Percentiles rank a stretch among this genome's conserved stretches.
Conservation (phyloP, 2,113 vertebrate species). For the Megaleporinus macrocephalus region DNA sequence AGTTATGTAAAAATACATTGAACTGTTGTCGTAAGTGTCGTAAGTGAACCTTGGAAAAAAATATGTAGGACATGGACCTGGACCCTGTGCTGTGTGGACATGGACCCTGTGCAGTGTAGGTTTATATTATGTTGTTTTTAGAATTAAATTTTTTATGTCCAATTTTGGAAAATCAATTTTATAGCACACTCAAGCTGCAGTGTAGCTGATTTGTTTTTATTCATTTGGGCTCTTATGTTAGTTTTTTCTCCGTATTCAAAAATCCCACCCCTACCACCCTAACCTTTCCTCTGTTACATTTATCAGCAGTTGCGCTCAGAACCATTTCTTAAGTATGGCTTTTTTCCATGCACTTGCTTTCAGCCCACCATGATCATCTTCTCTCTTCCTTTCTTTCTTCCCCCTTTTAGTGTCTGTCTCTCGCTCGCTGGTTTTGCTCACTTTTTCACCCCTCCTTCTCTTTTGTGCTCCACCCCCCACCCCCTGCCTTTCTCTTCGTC, state of each 20-base stretch:
- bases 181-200: not conserved
- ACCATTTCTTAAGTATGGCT: constrained; percentile 38
- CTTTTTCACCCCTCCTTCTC: constrained; percentile 28
- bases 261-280: constrained; percentile 15
- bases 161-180: not conserved
- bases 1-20: too few relatives aligned
- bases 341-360: constrained; percentile 21
- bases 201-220: constrained; percentile 33
- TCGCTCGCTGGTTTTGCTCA: constrained; percentile 47
- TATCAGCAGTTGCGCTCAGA: constrained; percentile 49
- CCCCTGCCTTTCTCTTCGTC: constrained; percentile 27
- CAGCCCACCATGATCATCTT: constrained; percentile 38
- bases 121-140: too few relatives aligned
- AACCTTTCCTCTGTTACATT: constrained; percentile 40
- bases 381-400: not conserved
- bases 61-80: too few relatives aligned
- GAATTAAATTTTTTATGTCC: too few relatives aligned
- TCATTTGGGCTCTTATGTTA: constrained; percentile 8
- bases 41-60: too few relatives aligned
- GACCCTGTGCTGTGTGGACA: too few relatives aligned
- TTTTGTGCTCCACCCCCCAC: constrained; percentile 10
- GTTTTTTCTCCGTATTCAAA: constrained; percentile 3
- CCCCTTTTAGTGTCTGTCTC: constrained; percentile 32
- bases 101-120: too few relatives aligned
- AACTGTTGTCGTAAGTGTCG: too few relatives aligned